Conservation (phyloP, 2,888 invertebrate genomes). For the Ophion obscuratus region DNA sequence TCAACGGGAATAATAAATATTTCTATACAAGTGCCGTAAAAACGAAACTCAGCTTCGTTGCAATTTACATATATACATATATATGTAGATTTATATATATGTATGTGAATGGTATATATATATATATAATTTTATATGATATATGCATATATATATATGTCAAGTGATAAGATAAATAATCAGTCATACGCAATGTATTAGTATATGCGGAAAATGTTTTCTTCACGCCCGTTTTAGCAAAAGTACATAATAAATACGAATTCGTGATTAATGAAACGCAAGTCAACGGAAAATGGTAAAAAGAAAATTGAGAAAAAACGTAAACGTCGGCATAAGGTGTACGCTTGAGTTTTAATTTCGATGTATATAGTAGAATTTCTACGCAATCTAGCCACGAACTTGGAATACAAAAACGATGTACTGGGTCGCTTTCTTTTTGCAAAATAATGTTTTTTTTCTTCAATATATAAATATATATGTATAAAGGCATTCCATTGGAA, state of each 20-base stretch:
- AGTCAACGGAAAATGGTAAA: constrained; percentile 80
- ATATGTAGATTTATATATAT: constrained; percentile 39
- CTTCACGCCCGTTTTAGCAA: constrained; percentile 77
- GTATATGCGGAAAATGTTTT: constrained; percentile 3
- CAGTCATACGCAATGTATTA: constrained; percentile 74
- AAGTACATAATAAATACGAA: constrained; percentile 74
- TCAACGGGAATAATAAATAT: constrained; percentile 84
- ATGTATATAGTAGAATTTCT: constrained; percentile 70
- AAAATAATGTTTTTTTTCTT: neutral
- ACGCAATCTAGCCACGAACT: constrained; percentile 69
- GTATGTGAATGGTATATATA: constrained; percentile 39
- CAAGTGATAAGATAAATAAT: constrained; percentile 47
- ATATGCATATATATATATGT: constrained; percentile 42
- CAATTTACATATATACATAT: constrained; percentile 75
- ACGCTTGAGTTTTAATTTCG: constrained; percentile 77
- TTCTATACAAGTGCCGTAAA: constrained; percentile 87
- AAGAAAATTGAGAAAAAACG: constrained; percentile 53
- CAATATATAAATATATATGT: neutral
- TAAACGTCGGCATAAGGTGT: constrained; percentile 82
- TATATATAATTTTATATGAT: constrained; percentile 28
- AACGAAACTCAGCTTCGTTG: constrained; percentile 86
- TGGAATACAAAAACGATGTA: constrained; percentile 67
- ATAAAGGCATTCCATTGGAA: too few relatives aligned
- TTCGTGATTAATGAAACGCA: constrained; percentile 79
- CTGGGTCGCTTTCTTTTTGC: neutral